Evolutionary conservation across 1,140 invertebrate genomes (phyloP), one percentile per base, ranked within the genome.

Genomic region (Holcopasites calliopsidis): DNA sequence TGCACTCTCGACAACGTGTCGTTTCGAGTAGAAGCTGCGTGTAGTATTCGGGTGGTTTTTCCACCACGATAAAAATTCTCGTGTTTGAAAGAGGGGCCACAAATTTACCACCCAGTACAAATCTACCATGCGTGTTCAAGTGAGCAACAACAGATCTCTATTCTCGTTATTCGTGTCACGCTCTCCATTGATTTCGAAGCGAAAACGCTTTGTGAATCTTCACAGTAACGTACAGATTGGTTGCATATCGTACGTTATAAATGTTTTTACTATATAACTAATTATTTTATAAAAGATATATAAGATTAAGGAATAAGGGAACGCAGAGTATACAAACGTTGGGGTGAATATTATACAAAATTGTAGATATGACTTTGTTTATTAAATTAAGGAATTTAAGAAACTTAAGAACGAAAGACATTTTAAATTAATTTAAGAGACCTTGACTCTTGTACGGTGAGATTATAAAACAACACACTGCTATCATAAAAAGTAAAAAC

Each of bases 61-160:
- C 28, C 28, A 58, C 38, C 21, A 38, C n/a, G 31, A n/a, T 38
- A 16, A 49, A 71, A 71, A 49, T 38, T 40, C 21, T 35, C 18
- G 35, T 71, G 54, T 71, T 50, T 38, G 42, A 61, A 33, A 49
- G 31, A 16, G 21, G 47, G 47, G 55, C 28, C 40, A 47, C 60
- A 60, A 60, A 35, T 70, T 26, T 58, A 26, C 28, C 68, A 21
- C 16, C 26, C 55, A n/a, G 68, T 5, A 60, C 21, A 38, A 71
- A 60, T 71, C 54, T 31, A 49, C 28, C 42, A 44, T 57, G 33
- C 52, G n/a, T 26, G 54, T 38, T 71, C 54, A 49, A 60, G 40
- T 60, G 68, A 71, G n/a, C n/a, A n/a, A 71, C 55, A 71, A 49
- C 54, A 60, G 42, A 70, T 49, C 54, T n/a, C n/a, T 50, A 71